phyloP scores from a whole-genome alignment of 1,140 invertebrate species.

The Sitobion miscanthi region DNA sequence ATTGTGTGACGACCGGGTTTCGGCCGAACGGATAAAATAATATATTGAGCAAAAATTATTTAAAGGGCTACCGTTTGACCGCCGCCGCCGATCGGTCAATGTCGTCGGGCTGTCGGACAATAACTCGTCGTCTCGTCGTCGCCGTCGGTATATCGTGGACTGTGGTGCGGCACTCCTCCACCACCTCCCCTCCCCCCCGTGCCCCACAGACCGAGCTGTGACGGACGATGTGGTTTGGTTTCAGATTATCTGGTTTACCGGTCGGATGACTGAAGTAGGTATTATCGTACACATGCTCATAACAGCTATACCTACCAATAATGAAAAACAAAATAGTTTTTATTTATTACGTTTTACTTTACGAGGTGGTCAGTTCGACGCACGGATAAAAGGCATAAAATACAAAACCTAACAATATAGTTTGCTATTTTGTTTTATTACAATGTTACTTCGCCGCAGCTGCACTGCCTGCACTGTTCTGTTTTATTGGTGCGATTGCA shows the following conservation, averaged over 20 bases:
- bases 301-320: not conserved
- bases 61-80: conserved; percentile 18
- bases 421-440: not conserved
- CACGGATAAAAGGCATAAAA: not conserved
- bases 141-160: not conserved
- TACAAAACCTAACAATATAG: not conserved
- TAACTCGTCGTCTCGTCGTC: not conserved
- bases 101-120: not conserved
- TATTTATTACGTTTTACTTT: not conserved
- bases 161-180: not conserved
- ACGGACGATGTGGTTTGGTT: not conserved
- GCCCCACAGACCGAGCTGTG: not conserved
- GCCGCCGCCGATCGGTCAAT: conserved; percentile 26
- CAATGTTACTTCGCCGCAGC: not conserved
- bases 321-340: conserved; percentile 6
- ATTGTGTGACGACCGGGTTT: not conserved
- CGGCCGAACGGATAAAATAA: not conserved
- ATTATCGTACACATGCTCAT: not conserved
- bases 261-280: conserved; percentile 4
- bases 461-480: not conserved
- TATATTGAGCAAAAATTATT: not conserved
- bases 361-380: not conserved
- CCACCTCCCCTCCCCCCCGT: no score
- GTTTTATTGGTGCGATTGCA: not conserved
- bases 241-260: not conserved